Percentiles rank a stretch among this genome's conserved stretches.
These are phyloP conservation scores for Pseudorhombus dupliciocellatus DNA, from an alignment of 2,113 vertebrate species.

Conservation along the genomic window DNA sequence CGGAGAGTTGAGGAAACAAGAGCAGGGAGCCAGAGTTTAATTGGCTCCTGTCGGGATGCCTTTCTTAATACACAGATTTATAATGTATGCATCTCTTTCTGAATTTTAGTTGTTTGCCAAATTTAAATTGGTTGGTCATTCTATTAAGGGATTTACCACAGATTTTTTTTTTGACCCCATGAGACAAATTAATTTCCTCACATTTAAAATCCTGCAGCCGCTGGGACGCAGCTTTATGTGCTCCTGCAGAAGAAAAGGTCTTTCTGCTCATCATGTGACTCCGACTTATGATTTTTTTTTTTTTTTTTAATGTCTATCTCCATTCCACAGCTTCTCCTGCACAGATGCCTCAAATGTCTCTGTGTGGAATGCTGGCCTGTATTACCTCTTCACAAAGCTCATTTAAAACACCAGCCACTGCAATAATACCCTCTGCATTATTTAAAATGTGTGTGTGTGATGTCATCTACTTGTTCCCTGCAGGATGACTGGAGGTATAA, in stretches of 20 bases:
- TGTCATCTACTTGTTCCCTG: conserved; percentile 19
- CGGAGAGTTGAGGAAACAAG: not conserved
- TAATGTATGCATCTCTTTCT: too few species aligned
- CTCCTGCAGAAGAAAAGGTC: not conserved
- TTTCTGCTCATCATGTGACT: conserved; percentile 35
- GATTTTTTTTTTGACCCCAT: too few species aligned
- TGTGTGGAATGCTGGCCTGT: conserved; percentile 39
- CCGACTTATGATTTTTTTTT: conserved; percentile 17
- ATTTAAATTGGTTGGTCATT: too few species aligned
- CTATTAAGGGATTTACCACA: too few species aligned
- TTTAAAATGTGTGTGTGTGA: conserved; percentile 33
- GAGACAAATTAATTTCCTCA: conserved; percentile 11
- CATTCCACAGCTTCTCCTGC: conserved; percentile 32
- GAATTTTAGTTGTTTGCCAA: too few species aligned
- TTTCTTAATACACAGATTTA: too few species aligned
- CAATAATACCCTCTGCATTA: conserved; percentile 67
- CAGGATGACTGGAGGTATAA: conserved; percentile 15
- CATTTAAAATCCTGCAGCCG: not conserved
- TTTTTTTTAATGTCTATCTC: conserved; percentile 38
- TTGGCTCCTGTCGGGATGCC: not conserved
- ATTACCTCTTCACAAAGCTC: conserved; percentile 53
- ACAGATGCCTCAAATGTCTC: conserved; percentile 52
- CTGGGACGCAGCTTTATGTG: not conserved
- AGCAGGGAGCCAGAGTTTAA: not conserved
- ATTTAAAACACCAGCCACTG: conserved; percentile 52